Evolutionary conservation across 2,888 invertebrate genomes (phyloP).

Genomic region (Girardia tigrina): DNA sequence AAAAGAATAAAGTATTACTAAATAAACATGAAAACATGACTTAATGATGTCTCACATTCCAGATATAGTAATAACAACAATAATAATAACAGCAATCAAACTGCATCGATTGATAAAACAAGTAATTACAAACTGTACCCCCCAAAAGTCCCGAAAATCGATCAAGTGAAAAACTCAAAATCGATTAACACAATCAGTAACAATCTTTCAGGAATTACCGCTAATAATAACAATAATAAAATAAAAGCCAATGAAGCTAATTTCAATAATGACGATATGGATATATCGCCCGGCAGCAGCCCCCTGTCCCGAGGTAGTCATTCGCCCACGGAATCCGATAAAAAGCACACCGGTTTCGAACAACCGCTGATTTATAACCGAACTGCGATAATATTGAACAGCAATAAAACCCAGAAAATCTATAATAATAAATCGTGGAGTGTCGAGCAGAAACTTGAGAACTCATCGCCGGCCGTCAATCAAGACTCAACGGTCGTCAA

Average conservation of each 20-base stretch:
- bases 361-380: background rate
- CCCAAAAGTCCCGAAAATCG: background rate
- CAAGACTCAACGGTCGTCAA: background rate
- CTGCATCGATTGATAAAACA: background rate
- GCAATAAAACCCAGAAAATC: background rate
- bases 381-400: too few relatives aligned
- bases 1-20: too few relatives aligned
- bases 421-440: constrained; percentile 10
- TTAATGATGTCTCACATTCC: too few relatives aligned
- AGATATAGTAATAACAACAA: too few relatives aligned
- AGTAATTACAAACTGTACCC: background rate
- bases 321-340: background rate
- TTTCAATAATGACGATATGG: constrained; percentile 64
- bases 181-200: constrained; percentile 3
- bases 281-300: constrained; percentile 75
- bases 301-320: constrained; percentile 38
- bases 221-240: too few relatives aligned
- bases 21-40: too few relatives aligned
- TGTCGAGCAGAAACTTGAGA: background rate
- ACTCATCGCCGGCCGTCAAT: background rate
- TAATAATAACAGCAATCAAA: background rate
- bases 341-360: background rate
- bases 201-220: constrained; percentile 1
- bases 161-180: constrained; percentile 10
- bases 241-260: constrained; percentile 1